Conservation (phyloP, 2,113 vertebrate genomes). For the Pygoscelis adeliae region DNA sequence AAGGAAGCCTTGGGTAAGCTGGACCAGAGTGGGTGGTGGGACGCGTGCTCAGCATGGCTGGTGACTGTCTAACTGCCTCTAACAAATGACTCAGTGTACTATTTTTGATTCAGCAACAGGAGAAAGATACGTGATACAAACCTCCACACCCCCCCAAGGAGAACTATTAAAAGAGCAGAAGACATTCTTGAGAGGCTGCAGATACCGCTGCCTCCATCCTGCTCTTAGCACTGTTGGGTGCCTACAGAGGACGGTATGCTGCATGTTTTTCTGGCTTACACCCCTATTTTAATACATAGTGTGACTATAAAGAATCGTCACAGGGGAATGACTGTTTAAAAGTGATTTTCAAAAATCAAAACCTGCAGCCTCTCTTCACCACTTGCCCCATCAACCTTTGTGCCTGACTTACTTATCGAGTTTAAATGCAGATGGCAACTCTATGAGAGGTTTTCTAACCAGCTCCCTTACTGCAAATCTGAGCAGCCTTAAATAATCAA, state of each 20-base stretch:
- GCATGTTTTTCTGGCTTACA: neutral
- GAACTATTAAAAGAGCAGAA: constrained; percentile 69
- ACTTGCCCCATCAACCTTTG: neutral
- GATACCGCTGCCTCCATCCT: neutral
- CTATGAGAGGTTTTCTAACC: neutral
- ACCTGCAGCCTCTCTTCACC: neutral
- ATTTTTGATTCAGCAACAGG: constrained; percentile 52
- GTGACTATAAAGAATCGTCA: neutral
- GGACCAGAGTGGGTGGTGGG: fast-evolving
- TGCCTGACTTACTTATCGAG: neutral
- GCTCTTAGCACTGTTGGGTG: neutral
- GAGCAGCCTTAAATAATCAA: neutral
- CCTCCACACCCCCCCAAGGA: neutral
- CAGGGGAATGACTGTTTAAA: neutral
- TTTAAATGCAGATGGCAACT: neutral
- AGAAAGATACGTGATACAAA: constrained; percentile 46
- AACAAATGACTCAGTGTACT: constrained; percentile 41
- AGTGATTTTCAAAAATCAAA: neutral
- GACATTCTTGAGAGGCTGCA: constrained; percentile 57
- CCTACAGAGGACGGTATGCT: neutral
- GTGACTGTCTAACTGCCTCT: neutral
- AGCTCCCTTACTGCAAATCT: neutral
- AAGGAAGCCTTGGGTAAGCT: neutral
- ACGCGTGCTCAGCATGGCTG: neutral
- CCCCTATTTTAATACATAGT: neutral